These are phyloP conservation scores for Bombus cullumanus DNA, from an alignment of 1,140 invertebrate species.

Conservation along the genomic window DNA sequence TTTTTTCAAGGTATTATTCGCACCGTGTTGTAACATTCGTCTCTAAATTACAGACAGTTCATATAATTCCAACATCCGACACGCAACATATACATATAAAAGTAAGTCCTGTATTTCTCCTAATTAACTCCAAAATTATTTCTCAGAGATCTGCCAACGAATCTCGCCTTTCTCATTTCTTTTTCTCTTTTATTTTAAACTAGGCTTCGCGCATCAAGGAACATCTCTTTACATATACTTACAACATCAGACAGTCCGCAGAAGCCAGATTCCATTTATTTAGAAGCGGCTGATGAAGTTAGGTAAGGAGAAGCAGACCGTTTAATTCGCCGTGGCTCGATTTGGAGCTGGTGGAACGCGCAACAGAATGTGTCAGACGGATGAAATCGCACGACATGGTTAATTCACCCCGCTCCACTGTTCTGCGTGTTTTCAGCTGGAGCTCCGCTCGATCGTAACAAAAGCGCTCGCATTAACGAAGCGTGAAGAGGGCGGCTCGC, in stretches of 20 bases:
- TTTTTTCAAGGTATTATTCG: neutral
- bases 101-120: neutral
- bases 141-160: neutral
- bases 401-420: neutral
- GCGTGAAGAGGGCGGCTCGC: neutral
- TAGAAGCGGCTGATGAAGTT: neutral
- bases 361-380: neutral
- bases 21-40: neutral
- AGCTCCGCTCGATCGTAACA: neutral
- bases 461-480: constrained; percentile 1
- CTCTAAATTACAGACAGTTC: neutral
- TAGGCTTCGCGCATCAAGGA: neutral
- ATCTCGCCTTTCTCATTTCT: neutral
- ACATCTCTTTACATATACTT: neutral
- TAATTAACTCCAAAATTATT: neutral
- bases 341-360: neutral
- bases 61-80: neutral
- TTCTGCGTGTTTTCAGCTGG: neutral
- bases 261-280: neutral
- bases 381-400: constrained; percentile 28
- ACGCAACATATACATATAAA: neutral
- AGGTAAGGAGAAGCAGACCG: constrained; percentile 8
- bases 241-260: neutral
- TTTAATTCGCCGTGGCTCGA: constrained; percentile 28
- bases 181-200: neutral